phyloP scores from a whole-genome alignment of 2,113 vertebrate genomes.

The Phylloscopus trochilus region DNA sequence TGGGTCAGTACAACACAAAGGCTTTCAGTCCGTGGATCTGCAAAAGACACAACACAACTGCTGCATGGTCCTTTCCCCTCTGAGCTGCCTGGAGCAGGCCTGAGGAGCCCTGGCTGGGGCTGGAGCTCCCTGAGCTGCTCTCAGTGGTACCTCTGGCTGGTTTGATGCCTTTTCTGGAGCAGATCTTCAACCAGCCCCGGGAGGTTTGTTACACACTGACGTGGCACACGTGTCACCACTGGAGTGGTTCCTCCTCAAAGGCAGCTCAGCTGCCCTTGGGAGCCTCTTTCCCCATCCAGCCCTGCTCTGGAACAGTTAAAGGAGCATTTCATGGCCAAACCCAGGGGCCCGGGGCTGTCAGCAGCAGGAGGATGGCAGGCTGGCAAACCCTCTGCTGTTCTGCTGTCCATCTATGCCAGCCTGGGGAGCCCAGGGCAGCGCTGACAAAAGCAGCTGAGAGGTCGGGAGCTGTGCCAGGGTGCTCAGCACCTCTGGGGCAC shows the following conservation, averaged over 20 bases:
- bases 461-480: neutral
- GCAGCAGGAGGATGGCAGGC: neutral
- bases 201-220: neutral
- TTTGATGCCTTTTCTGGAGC: neutral
- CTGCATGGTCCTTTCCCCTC: rapidly evolving
- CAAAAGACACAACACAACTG: rapidly evolving
- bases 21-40: neutral
- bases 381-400: neutral
- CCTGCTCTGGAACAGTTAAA: rapidly evolving
- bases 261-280: neutral
- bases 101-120: neutral
- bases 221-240: neutral
- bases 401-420: neutral
- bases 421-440: neutral
- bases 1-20: neutral
- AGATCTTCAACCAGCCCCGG: neutral
- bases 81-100: neutral
- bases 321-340: neutral
- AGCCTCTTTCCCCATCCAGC: neutral
- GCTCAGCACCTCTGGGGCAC: neutral
- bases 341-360: neutral
- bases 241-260: neutral
- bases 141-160: neutral
- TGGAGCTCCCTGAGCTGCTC: neutral
- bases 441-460: neutral